Percentiles rank a stretch among this genome's conserved stretches.
phyloP scores from a whole-genome alignment of 92 coral and sea anemone species.

The Porites rus region DNA sequence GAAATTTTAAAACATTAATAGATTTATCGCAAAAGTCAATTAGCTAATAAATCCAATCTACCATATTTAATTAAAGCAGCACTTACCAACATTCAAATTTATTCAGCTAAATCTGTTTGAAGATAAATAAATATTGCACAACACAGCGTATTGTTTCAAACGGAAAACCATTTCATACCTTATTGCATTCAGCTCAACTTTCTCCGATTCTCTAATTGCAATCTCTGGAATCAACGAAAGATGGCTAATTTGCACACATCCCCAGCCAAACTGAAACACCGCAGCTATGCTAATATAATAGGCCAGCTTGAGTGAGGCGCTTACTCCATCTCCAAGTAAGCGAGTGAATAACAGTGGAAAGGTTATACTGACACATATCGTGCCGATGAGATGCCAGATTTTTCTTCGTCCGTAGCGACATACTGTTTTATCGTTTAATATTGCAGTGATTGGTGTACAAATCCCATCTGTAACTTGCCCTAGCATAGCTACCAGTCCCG shows the following conservation, averaged over 20 bases:
- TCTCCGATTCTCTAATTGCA: conserved; percentile 69
- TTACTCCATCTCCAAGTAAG: conserved; percentile 63
- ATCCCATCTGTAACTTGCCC: conserved; percentile 88
- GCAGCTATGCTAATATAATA: conserved; percentile 83
- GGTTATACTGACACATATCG: conserved; percentile 60
- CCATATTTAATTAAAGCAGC: background rate
- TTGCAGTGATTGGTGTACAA: conserved; percentile 86
- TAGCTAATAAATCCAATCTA: background rate
- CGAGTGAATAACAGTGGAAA: conserved; percentile 82
- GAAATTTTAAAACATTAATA: background rate
- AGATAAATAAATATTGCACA: background rate
- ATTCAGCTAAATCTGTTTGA: background rate
- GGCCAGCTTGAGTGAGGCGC: conserved; percentile 68
- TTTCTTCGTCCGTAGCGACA: conserved; percentile 89
- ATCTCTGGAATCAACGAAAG: conserved; percentile 87
- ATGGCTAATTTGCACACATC: conserved; percentile 88
- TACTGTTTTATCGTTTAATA: conserved; percentile 85
- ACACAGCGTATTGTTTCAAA: background rate
- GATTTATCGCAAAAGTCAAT: no score
- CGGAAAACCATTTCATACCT: conserved; percentile 56
- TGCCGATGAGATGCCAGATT: conserved; percentile 87
- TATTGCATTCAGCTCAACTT: conserved; percentile 86
- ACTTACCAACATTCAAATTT: background rate
- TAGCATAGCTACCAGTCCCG: conserved; percentile 80
- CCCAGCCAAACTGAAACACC: conserved; percentile 94